Percentiles rank a stretch among this genome's conserved stretches.
Conservation (phyloP, 53 echinoderm and acorn worm genomes). For the Patiria pectinifera region DNA sequence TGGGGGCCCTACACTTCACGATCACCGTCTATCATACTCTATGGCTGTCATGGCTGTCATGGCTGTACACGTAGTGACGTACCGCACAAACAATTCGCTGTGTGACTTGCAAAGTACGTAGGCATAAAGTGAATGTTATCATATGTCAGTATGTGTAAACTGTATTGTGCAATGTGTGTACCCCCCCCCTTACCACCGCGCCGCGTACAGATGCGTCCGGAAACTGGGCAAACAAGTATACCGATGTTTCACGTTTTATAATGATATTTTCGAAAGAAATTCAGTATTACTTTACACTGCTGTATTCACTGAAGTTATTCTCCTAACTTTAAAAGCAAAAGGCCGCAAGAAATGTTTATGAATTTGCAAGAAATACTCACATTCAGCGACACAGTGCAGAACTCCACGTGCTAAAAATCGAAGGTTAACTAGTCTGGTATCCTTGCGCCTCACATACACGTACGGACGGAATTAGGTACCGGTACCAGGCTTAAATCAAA, state of each 20-base stretch:
- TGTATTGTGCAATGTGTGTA: too few species aligned
- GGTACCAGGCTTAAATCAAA: constrained; percentile 15
- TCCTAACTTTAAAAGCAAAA: background rate
- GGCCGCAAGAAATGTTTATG: background rate
- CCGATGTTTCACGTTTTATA: background rate
- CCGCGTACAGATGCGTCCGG: background rate
- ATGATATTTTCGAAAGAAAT: background rate
- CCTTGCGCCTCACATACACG: background rate
- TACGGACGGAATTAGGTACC: background rate
- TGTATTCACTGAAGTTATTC: background rate
- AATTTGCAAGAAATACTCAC: background rate
- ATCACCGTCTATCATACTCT: too few species aligned
- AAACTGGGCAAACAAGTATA: constrained; percentile 17
- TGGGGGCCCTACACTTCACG: too few species aligned
- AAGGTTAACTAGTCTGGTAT: background rate
- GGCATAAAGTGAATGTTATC: too few species aligned
- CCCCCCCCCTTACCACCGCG: too few species aligned
- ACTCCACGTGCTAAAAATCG: background rate
- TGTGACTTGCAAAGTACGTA: too few species aligned
- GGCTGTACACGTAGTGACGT: too few species aligned
- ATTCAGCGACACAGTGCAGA: background rate
- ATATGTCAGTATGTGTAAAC: too few species aligned
- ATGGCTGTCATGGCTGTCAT: too few species aligned
- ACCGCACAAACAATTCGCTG: too few species aligned
- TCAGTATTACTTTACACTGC: background rate